phyloP scores from a whole-genome alignment of 1,140 invertebrate species.

The Orius insidiosus region DNA sequence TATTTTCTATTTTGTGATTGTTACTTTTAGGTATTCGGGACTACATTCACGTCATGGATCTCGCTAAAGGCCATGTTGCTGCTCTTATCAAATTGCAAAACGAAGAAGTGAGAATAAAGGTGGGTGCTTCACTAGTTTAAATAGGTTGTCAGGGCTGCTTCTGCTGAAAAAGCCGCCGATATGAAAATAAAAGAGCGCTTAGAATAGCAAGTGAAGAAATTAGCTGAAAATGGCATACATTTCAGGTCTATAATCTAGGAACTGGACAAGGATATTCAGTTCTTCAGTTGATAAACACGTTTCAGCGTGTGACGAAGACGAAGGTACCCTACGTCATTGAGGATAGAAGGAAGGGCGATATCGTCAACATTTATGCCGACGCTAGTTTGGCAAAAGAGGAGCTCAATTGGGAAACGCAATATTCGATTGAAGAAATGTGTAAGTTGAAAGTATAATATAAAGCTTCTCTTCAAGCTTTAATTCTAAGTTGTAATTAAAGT shows the following conservation, averaged over 20 bases:
- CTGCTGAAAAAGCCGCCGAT: too few relatives aligned
- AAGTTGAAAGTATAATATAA: slow-evolving; percentile 28
- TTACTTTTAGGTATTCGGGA: slow-evolving; percentile 61
- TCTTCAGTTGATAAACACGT: slow-evolving; percentile 55
- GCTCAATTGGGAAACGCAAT: slow-evolving; percentile 54
- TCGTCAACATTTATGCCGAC: slow-evolving; percentile 68
- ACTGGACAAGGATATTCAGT: slow-evolving; percentile 77
- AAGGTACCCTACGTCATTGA: slow-evolving; percentile 52
- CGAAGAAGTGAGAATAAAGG: slow-evolving; percentile 39
- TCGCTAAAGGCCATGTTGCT: slow-evolving; percentile 74
- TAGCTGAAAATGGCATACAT: too few relatives aligned
- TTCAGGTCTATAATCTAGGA: slow-evolving; percentile 70
- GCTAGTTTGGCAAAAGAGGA: slow-evolving; percentile 54
- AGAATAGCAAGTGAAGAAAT: too few relatives aligned
- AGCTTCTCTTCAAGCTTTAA: not conserved
- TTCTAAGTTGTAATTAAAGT: too few relatives aligned
- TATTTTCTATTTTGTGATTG: too few relatives aligned
- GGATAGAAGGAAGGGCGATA: slow-evolving; percentile 58
- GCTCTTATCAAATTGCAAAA: slow-evolving; percentile 50
- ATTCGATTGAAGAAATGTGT: slow-evolving; percentile 68
- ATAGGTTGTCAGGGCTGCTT: too few relatives aligned
- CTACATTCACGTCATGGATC: slow-evolving; percentile 87
- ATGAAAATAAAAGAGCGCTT: too few relatives aligned
- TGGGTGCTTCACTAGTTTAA: slow-evolving; percentile 23
- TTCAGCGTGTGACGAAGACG: slow-evolving; percentile 60